phyloP scores from a whole-genome alignment of 1,140 invertebrate species.

The Brachionus rotundiformis region DNA sequence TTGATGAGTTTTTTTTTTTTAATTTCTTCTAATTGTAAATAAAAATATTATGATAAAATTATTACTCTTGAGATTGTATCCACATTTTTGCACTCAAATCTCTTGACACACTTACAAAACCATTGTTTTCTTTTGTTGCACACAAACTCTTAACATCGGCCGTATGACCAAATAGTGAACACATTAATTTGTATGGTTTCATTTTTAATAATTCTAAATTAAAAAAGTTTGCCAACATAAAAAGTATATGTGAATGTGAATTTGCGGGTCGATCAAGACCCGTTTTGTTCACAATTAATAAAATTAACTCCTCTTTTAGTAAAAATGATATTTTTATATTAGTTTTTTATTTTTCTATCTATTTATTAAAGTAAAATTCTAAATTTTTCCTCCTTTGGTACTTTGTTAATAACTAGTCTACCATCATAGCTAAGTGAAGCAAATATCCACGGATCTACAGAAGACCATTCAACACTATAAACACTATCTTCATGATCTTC shows the following conservation, averaged over 20 bases:
- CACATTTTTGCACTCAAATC: conserved; percentile 43
- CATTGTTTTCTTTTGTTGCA: conserved; percentile 12
- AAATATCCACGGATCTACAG: conserved; percentile 95
- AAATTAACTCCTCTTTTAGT: no score
- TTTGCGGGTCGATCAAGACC: conserved; percentile 18
- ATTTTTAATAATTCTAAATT: neutral
- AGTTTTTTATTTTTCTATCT: no score
- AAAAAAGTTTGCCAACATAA: no score
- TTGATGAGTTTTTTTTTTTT: no score
- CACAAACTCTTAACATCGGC: conserved; percentile 48
- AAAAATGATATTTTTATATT: no score
- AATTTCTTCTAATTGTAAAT: neutral
- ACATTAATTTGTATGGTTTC: conserved; percentile 47
- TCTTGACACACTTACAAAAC: conserved; percentile 51
- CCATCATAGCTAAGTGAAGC: conserved; percentile 95
- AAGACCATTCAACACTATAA: conserved; percentile 93
- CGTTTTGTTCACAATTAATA: neutral
- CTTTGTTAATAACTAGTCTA: conserved; percentile 83
- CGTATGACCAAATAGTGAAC: conserved; percentile 35
- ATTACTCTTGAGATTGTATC: neutral
- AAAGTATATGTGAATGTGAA: no score
- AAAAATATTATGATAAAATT: neutral
- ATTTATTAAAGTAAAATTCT: conserved; percentile 51
- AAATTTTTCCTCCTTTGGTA: conserved; percentile 73
- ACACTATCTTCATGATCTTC: conserved; percentile 98